A percentile compares a stretch with the other conserved stretches of the same genome.
Conservation (phyloP, 2,113 vertebrate genomes). For the Polyodon spathula region DNA sequence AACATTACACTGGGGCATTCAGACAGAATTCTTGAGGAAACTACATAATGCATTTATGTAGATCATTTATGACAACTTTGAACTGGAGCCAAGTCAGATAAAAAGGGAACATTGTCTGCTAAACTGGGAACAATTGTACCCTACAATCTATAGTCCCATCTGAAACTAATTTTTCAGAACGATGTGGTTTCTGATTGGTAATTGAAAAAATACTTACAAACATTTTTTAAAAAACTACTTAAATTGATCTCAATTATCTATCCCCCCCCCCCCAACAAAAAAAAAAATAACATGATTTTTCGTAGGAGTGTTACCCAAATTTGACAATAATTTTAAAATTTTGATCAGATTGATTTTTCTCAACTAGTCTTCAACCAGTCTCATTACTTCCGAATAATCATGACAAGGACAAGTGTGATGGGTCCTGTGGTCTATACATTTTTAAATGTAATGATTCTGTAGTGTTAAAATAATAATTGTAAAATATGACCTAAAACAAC, state of each 20-base stretch:
- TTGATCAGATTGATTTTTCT: too few relatives aligned
- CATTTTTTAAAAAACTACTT: conserved; percentile 65
- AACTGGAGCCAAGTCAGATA: conserved; percentile 68
- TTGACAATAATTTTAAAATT: conserved; percentile 15
- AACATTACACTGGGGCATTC: conserved; percentile 29
- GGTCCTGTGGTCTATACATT: too few relatives aligned
- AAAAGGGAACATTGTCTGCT: conserved; percentile 82
- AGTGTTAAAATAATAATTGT: too few relatives aligned
- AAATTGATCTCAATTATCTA: conserved; percentile 76
- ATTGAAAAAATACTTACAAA: conserved; percentile 68
- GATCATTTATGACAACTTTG: conserved; percentile 68
- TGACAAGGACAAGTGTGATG: too few relatives aligned
- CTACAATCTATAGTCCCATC: conserved; percentile 74
- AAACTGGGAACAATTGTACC: conserved; percentile 83
- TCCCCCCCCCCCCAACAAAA: conserved; percentile 24
- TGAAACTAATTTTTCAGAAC: conserved; percentile 88
- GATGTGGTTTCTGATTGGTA: conserved; percentile 82
- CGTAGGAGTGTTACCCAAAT: too few relatives aligned
- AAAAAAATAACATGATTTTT: conserved; percentile 33
- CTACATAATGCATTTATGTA: conserved; percentile 60
- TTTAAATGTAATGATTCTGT: too few relatives aligned
- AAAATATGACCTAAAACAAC: background rate
- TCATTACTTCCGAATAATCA: too few relatives aligned
- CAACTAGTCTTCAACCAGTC: too few relatives aligned
- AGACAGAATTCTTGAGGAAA: conserved; percentile 47